phyloP scores from a whole-genome alignment of 2,113 vertebrate genomes.

The Hypomesus transpacificus region DNA sequence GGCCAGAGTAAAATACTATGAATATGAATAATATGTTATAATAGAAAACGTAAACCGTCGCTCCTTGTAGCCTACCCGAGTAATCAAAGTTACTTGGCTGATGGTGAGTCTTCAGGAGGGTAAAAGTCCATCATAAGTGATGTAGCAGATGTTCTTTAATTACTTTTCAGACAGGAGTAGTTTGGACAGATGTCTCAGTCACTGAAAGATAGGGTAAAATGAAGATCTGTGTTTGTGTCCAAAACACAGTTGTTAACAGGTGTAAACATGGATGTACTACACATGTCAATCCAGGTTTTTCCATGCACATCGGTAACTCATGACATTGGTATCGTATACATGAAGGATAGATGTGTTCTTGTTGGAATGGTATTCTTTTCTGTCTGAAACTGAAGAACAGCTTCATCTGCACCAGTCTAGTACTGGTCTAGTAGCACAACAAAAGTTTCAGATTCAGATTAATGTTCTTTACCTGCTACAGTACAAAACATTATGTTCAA shows the following conservation, averaged over 20 bases:
- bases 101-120: constrained; percentile 21
- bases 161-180: constrained; percentile 23
- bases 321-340: too few species aligned
- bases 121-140: constrained; percentile 29
- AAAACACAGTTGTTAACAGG: neutral
- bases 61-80: constrained; percentile 13
- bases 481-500: neutral
- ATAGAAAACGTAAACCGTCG: constrained; percentile 29
- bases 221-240: neutral
- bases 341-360: too few species aligned
- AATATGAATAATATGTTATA: constrained; percentile 23
- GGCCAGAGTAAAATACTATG: neutral
- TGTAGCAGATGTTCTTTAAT: constrained; percentile 52
- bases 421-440: too few species aligned
- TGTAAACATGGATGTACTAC: too few species aligned
- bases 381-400: too few species aligned
- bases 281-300: too few species aligned
- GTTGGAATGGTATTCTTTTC: too few species aligned
- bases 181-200: constrained; percentile 32
- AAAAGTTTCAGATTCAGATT: too few species aligned
- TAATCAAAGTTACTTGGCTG: constrained; percentile 38
- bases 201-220: constrained; percentile 2
- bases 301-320: too few species aligned
- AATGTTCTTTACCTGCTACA: too few species aligned
- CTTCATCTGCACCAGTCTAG: too few species aligned